These are phyloP conservation scores for Trisateles emortualis DNA, from an alignment of 2,888 invertebrate species.

Conservation along the genomic window DNA sequence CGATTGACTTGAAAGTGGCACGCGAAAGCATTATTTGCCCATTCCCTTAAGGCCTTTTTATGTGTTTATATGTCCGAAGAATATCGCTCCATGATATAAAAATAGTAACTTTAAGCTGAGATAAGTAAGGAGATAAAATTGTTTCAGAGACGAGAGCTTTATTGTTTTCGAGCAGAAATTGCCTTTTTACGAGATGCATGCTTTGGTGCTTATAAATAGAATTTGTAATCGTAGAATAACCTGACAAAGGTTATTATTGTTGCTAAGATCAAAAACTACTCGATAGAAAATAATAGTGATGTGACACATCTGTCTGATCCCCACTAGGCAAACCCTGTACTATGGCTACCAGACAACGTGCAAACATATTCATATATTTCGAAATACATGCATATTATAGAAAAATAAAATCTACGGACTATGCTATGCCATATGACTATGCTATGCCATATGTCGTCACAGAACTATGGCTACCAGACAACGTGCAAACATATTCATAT, in stretches of 20 bases:
- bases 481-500: too few species aligned
- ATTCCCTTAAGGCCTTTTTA: constrained; percentile 48
- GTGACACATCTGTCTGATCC: too few species aligned
- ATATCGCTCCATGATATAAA: constrained; percentile 53
- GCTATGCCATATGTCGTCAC: too few species aligned
- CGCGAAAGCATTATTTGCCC: constrained; percentile 48
- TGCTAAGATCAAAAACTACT: too few species aligned
- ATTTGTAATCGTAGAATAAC: constrained; percentile 23
- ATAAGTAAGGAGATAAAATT: constrained; percentile 58
- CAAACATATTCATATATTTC: too few species aligned
- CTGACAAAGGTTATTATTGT: constrained; percentile 16
- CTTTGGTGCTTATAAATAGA: constrained; percentile 53
- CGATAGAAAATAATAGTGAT: too few species aligned
- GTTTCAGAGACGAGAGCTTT: constrained; percentile 62
- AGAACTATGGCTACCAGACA: too few species aligned
- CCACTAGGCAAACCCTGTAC: too few species aligned
- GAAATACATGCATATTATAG: too few species aligned
- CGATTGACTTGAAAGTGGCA: constrained; percentile 23
- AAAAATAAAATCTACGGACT: too few species aligned
- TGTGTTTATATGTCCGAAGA: constrained; percentile 55
- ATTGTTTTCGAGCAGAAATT: constrained; percentile 63
- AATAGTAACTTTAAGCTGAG: constrained; percentile 55
- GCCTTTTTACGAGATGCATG: constrained; percentile 63
- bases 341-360: too few species aligned
- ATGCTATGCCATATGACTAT: too few species aligned